Conservation (phyloP, 2,113 vertebrate species). For the Labrus mixtus region DNA sequence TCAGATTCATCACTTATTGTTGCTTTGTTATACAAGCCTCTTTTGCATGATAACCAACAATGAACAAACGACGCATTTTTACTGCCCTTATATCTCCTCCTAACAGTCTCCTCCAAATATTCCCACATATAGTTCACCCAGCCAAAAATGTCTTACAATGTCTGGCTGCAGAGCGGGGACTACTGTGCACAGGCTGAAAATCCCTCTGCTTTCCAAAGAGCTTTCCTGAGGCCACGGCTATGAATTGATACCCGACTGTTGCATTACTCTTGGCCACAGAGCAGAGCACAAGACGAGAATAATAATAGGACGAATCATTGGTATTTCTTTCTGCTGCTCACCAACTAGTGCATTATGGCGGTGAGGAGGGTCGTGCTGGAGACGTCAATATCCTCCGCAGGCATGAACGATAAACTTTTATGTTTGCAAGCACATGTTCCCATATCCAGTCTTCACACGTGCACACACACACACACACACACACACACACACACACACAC, state of each 20-base stretch:
- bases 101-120: constrained; percentile 45
- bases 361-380: constrained; percentile 20
- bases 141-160: constrained; percentile 45
- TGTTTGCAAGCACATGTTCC: constrained; percentile 43
- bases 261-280: constrained; percentile 74
- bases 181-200: constrained; percentile 64
- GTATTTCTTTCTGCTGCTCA: constrained; percentile 56
- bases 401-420: constrained; percentile 40
- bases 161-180: constrained; percentile 54
- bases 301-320: constrained; percentile 68
- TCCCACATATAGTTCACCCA: constrained; percentile 48
- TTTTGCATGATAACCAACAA: constrained; percentile 39
- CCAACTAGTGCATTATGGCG: constrained; percentile 37
- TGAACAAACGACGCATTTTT: constrained; percentile 42
- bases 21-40: constrained; percentile 25
- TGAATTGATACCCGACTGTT: constrained; percentile 76
- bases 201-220: constrained; percentile 75
- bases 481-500: too few relatives aligned
- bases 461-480: constrained; percentile 6
- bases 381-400: constrained; percentile 62
- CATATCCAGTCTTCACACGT: neutral
- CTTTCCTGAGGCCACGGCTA: constrained; percentile 73
- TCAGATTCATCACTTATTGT: constrained; percentile 28
- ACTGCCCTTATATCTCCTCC: constrained; percentile 20
- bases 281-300: constrained; percentile 66